Evolutionary conservation across 2,113 vertebrate genomes (phyloP), one percentile per base, ranked within the genome.

Genomic region (Eurystomus gularis): DNA sequence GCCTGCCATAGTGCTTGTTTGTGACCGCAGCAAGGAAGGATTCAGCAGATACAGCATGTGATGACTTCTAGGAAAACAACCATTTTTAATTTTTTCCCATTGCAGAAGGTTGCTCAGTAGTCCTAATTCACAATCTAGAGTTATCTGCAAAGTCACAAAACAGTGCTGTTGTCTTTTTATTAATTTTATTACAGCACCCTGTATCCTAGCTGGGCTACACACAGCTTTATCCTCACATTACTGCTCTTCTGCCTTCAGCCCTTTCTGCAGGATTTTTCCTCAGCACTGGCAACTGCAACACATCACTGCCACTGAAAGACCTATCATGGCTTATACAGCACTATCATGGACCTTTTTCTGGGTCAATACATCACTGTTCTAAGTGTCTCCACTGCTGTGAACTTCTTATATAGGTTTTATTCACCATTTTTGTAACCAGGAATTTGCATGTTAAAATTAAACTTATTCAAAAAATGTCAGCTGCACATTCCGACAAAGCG

Each of bases 371-470:
- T 93, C 87, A 33, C 29, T 73, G 82, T 86, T n/a, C 54, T 49
- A 40, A 84, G 28, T 75, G 68, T 73, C 58, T 82, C 33, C 54
- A 24, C 76, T 92, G 31, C 37, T 77, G 25, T 77, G 49, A 88
- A 83, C 44, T 93, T 90, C 64, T 20, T 93, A 86, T 52, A 37
- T 72, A 61, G 69, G 2, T 2, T 3, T 48, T 42, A 93, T 80
- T 93, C 46, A 80, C 13, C 49, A 57, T 58, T 86, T 95, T 90
- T 33, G 29, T 77, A 88, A 65, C 48, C 58, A 55, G 31, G 11
- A 81, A 90, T 92, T 82, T 88, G 54, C 70, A 65, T 69, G 76
- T 65, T 76, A 86, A 92, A 89, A 86, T 91, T 73, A 90, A 55
- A 77, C 64, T 81, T 78, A 49, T 3, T 88, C 6, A 69, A 51